phyloP scores from a whole-genome alignment of 1,140 invertebrate species.

The Platyura marginata region DNA sequence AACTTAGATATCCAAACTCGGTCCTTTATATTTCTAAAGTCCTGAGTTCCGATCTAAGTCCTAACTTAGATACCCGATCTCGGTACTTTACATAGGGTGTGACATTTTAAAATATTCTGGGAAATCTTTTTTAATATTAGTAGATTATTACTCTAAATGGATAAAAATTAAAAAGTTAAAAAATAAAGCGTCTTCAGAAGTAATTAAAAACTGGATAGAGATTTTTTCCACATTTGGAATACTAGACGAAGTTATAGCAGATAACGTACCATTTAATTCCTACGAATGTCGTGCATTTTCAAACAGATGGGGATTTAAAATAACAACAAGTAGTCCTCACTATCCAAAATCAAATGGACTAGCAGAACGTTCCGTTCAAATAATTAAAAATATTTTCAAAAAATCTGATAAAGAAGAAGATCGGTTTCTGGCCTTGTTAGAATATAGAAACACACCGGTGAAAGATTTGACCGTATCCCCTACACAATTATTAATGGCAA shows the following conservation, averaged over 20 bases:
- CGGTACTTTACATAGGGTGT: no score
- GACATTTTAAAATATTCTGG: constrained; percentile 12
- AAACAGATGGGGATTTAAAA: constrained; percentile 8
- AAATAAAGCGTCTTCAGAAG: constrained; percentile 8
- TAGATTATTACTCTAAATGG: constrained; percentile 18
- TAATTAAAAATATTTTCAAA: constrained; percentile 12
- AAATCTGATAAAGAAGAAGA: constrained; percentile 9
- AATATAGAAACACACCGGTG: constrained; percentile 6
- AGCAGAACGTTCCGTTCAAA: constrained; percentile 11
- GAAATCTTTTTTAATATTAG: constrained; percentile 10
- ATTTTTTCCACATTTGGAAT: constrained; percentile 13
- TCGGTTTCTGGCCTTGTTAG: constrained; percentile 3
- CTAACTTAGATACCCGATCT: no score
- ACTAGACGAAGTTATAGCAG: constrained; percentile 10
- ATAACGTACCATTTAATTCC: constrained; percentile 13
- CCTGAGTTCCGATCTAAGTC: no score
- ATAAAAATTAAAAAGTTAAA: constrained; percentile 11
- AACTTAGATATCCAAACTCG: no score
- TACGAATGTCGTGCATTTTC: constrained; percentile 12
- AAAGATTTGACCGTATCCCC: constrained; percentile 5
- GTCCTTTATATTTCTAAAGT: no score
- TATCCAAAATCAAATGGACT: constrained; percentile 15
- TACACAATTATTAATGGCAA: constrained; percentile 6
- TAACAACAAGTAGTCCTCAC: constrained; percentile 11
- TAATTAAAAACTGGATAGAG: constrained; percentile 9